Conservation (phyloP, 2,888 invertebrate species). For the Tineola bisselliella region DNA sequence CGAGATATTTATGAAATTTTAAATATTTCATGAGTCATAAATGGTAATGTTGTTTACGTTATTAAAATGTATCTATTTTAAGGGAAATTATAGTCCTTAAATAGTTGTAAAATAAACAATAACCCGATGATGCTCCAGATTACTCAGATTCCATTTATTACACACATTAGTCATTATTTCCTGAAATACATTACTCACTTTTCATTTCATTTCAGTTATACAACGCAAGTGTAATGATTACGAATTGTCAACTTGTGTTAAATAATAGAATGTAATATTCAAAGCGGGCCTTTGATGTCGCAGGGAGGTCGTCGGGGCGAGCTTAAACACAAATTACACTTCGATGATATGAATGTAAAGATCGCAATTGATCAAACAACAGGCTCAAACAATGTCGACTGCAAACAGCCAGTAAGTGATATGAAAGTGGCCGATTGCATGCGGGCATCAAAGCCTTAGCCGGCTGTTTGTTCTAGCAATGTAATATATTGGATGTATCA, state of each 20-base stretch:
- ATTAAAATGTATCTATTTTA: neutral
- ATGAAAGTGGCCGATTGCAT: neutral
- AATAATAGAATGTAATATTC: too few relatives aligned
- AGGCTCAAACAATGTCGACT: too few relatives aligned
- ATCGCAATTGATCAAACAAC: neutral
- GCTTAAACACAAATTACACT: neutral
- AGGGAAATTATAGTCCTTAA: neutral
- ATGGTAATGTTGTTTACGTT: conserved; percentile 4
- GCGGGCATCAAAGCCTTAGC: neutral
- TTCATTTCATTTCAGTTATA: too few relatives aligned
- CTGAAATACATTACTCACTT: neutral
- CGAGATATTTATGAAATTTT: too few relatives aligned
- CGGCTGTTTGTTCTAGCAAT: neutral
- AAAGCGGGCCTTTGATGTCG: neutral
- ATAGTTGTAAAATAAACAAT: conserved; percentile 1
- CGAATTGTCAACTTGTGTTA: too few relatives aligned
- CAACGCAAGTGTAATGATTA: too few relatives aligned
- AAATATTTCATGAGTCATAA: neutral
- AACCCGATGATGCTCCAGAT: neutral
- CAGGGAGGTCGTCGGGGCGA: neutral
- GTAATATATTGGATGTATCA: conserved; percentile 1
- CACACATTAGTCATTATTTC: neutral
- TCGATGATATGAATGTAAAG: neutral
- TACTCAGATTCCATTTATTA: neutral
- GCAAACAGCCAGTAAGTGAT: neutral